Evolutionary conservation across 2,113 vertebrate genomes (phyloP), one percentile per base, ranked within the genome.

Genomic region (Phyllostomus hastatus): DNA sequence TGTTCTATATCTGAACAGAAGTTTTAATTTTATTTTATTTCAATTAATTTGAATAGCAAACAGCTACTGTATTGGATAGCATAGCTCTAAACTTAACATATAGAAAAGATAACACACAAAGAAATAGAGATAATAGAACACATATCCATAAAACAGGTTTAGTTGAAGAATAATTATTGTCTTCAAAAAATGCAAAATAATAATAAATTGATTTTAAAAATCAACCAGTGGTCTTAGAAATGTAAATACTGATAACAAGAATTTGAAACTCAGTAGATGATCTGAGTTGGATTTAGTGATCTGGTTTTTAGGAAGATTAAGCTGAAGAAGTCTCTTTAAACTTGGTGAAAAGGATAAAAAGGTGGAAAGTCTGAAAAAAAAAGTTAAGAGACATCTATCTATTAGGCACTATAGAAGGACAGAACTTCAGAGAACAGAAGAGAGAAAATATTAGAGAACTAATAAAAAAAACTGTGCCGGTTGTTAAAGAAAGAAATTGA

Each of bases 361-460:
- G 80, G 70, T 61, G 38, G 61, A 70, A 89, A 82, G 5, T 46
- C 67, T 79, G 46, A 92, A 67, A 59, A 54, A 57, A 90, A 86
- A 90, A 90, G 48, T 67, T 67, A 46, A 93, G 73, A 81, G 72
- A 67, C 46, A 69, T 59, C 41, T 82, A 28, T 69, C 69, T 76
- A 57, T 73, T 12, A 83, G 70, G n/a, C 31, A 50, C 78, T 91
- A 78, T 19, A 86, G 43, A 54, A 83, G n/a, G 31, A 50, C 2
- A 91, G 50, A 81, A 38, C n/a, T 78, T 85, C 43, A 92, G 85
- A 75, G 33, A 93, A 24, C 11, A 78, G 46, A 80, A 57, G 26
- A 61, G 75, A 88, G 78, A 50, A 96, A 96, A 73, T 91, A 93
- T 83, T 69, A 75, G 91, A 88, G 92, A 96, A 86, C 24, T 69